Evolutionary conservation across 2,888 invertebrate genomes (phyloP).

Genomic region (Parnassius apollo): DNA sequence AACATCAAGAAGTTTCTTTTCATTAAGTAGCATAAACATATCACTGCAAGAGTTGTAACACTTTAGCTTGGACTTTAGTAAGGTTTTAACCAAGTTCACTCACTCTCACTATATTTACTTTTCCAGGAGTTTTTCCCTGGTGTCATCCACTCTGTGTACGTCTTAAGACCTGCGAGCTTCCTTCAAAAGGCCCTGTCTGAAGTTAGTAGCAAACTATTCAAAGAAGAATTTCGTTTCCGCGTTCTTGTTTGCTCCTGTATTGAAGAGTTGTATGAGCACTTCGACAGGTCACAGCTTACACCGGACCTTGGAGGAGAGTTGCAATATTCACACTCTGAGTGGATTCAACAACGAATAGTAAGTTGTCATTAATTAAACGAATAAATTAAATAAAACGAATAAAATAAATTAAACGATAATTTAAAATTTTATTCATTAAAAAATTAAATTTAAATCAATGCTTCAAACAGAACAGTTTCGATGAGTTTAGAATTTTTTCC

Average conservation of each 20-base stretch:
- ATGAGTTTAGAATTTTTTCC: too few relatives aligned
- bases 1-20: too few relatives aligned
- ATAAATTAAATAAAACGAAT: too few relatives aligned
- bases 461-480: too few relatives aligned
- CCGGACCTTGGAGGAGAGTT: constrained; percentile 93
- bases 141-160: constrained; percentile 95
- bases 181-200: constrained; percentile 98
- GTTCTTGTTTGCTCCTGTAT: constrained; percentile 92
- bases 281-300: constrained; percentile 92
- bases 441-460: background rate
- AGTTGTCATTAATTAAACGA: constrained; percentile 34
- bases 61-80: too few relatives aligned
- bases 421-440: background rate
- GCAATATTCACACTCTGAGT: constrained; percentile 95
- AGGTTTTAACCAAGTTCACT: too few relatives aligned
- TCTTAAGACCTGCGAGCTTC: constrained; percentile 95
- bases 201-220: constrained; percentile 94
- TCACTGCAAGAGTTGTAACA: too few relatives aligned
- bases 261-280: constrained; percentile 92
- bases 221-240: constrained; percentile 95
- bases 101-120: background rate
- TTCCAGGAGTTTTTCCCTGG: constrained; percentile 95
- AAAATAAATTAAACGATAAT: too few relatives aligned
- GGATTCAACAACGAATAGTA: constrained; percentile 98
- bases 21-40: too few relatives aligned